Percentiles rank a stretch among this genome's conserved stretches.
phyloP scores from a whole-genome alignment of 2,797 vertebrate species.

The Sternotherus odoratus region DNA sequence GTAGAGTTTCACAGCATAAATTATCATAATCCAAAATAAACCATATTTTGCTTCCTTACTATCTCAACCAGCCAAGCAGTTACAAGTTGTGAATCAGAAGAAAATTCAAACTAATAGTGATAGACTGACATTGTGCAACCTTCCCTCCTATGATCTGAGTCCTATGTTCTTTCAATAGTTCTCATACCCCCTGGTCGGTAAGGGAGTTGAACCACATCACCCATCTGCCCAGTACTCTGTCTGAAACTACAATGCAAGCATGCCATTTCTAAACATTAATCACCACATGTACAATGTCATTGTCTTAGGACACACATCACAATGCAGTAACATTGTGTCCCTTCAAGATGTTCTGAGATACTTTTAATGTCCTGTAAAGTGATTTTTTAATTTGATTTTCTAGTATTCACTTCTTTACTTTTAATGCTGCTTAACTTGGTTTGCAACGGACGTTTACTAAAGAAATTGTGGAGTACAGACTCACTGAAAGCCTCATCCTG shows the following conservation, averaged over 20 bases:
- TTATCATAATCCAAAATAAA: fast-evolving
- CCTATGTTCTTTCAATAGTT: not conserved
- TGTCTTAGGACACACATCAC: conserved; percentile 12
- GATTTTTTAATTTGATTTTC: not conserved
- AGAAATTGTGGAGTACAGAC: not conserved
- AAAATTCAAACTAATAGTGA: not conserved
- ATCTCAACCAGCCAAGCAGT: not conserved
- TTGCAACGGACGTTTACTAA: not conserved
- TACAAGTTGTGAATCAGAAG: not conserved
- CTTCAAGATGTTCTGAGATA: conserved; percentile 33
- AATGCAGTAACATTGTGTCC: not conserved
- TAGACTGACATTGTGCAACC: not conserved
- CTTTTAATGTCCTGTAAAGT: conserved; percentile 37
- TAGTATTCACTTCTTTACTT: not conserved
- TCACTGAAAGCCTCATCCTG: fast-evolving
- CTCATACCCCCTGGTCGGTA: not conserved
- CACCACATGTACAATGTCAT: conserved; percentile 7
- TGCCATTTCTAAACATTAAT: conserved; percentile 12
- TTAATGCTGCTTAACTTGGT: not conserved
- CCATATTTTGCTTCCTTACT: not conserved
- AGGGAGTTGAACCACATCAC: not conserved
- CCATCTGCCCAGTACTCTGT: not conserved
- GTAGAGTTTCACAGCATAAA: not conserved
- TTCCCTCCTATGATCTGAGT: not conserved
- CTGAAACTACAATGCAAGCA: conserved; percentile 27